Evolutionary conservation across 1,140 invertebrate species (phyloP), one percentile per base, ranked within the genome.

Genomic region (Neodiprion fabricii): DNA sequence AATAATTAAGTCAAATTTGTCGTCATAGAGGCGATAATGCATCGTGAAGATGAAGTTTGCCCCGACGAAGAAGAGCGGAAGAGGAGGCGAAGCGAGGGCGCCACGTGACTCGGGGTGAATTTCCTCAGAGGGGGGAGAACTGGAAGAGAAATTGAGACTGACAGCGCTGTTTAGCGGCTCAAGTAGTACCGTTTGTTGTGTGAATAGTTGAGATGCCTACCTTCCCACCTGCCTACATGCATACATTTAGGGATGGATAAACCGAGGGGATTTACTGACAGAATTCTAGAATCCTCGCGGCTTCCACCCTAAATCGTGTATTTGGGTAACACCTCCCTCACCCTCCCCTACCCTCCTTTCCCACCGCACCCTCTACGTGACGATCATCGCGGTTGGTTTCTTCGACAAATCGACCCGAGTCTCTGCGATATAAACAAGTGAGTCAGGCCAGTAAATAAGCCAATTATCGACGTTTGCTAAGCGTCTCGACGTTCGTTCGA

Each of bases 251-350:
- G 53, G 2, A 40, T 40, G 28, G 53, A 61, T 61, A 9, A 61
- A 61, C 53, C 53, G n/a, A 61, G 53, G 53, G 53, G 53, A 61
- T 61, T 61, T 61, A 61, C 53, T 61, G 53, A 61, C 53, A 61
- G 53, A 61, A 61, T 61, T 12, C n/a, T 17, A 17, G 53, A 61
- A 61, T 61, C 53, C 53, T 61, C n/a, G 53, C 9, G 53, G 53
- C 9, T 61, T 61, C 53, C n/a, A 61, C 53, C 11, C n/a, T 9
- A 61, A 61, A 61, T 17, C 53, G 53, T 61, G 11, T 61, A 61
- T 61, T 61, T 61, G 9, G 11, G n/a, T 61, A 61, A 17, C 53
- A 61, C 53, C 53, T 61, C 53, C n/a, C 10, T 53, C 17, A 21
- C 17, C 17, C 17, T 21, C 17, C 17, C 17, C 28, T 4, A 4